phyloP scores from a whole-genome alignment of 2,797 vertebrate species.

The Lutra lutra region DNA sequence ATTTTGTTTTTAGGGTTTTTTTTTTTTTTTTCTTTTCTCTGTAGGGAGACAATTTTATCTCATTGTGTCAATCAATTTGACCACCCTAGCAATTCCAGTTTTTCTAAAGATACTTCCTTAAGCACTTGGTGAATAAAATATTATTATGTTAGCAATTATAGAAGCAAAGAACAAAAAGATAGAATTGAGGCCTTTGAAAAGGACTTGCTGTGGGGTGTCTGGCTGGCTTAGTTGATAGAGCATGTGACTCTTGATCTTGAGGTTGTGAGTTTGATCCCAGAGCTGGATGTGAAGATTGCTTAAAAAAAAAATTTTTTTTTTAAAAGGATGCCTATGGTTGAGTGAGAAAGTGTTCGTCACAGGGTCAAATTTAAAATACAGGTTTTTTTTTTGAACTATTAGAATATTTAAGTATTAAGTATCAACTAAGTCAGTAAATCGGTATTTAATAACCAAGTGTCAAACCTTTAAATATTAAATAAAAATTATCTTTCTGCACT shows the following conservation, averaged over 20 bases:
- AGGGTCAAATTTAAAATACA: not conserved
- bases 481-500: not conserved
- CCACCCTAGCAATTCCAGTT: not conserved
- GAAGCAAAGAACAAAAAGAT: not conserved
- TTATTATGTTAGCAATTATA: not conserved
- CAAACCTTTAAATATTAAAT: not conserved
- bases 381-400: not conserved
- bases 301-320: not conserved
- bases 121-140: not conserved
- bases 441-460: not conserved
- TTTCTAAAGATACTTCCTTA: conserved; percentile 15
- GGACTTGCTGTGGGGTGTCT: not conserved
- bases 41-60: not conserved
- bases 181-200: not conserved
- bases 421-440: not conserved
- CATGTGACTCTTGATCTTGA: not conserved
- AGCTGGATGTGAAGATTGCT: not conserved
- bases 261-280: not conserved
- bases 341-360: not conserved
- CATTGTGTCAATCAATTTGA: not conserved
- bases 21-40: not conserved
- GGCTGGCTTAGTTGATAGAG: not conserved
- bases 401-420: not conserved
- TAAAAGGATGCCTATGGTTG: not conserved
- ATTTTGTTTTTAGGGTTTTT: not conserved